phyloP scores from a whole-genome alignment of 2,888 invertebrate species.

The Dione vanillae region DNA sequence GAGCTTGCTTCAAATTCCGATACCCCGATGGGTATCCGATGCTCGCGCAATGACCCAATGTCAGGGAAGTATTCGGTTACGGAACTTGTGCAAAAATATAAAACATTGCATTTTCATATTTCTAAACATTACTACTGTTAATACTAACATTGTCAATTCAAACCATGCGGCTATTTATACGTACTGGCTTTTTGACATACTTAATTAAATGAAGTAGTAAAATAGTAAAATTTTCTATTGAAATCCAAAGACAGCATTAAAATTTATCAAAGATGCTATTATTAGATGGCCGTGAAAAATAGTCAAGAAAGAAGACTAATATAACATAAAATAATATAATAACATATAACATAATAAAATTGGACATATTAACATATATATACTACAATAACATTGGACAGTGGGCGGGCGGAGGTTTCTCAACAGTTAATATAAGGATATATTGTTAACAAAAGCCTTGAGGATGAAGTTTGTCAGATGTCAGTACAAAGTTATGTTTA shows the following conservation, averaged over 20 bases:
- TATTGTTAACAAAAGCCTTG: constrained; percentile 7
- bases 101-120: background rate
- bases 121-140: background rate
- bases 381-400: too few relatives aligned
- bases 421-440: constrained; percentile 15
- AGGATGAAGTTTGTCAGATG: constrained; percentile 6
- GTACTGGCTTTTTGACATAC: background rate
- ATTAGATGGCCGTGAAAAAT: background rate
- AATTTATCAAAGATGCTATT: background rate
- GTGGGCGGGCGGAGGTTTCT: constrained; percentile 36
- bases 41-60: too few relatives aligned
- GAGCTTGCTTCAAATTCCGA: too few relatives aligned
- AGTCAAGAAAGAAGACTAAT: background rate
- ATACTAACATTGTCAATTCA: background rate
- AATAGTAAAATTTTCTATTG: too few relatives aligned
- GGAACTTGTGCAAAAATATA: background rate
- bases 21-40: too few relatives aligned
- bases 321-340: background rate
- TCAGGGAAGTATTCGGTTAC: too few relatives aligned
- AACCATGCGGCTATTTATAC: background rate
- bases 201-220: background rate
- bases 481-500: constrained; percentile 28
- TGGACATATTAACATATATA: too few relatives aligned
- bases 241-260: background rate
- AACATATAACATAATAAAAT: background rate